A percentile compares a stretch with the other conserved stretches of the same genome.
Conservation (phyloP, 2,888 invertebrate genomes). For the Spodoptera exigua region DNA sequence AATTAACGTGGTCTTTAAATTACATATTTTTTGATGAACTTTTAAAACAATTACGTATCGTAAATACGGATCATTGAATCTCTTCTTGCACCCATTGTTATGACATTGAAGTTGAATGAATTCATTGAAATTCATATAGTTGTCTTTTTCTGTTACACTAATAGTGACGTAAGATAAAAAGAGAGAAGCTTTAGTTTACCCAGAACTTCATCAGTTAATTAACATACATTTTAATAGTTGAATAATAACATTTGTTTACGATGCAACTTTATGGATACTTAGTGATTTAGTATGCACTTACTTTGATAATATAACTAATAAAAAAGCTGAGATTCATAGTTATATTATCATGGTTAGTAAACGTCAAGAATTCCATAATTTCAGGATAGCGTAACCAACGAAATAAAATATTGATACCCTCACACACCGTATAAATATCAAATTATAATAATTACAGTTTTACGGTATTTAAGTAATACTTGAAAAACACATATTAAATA, state of each 20-base stretch:
- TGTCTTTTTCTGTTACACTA: constrained; percentile 57
- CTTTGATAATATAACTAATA: no score
- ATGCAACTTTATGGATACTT: constrained; percentile 12
- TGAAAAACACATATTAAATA: no score
- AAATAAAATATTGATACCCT: no score
- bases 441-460: no score
- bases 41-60: constrained; percentile 19
- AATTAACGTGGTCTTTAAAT: not conserved
- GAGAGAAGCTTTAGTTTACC: constrained; percentile 59
- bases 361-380: no score
- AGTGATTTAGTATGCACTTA: no score
- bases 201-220: constrained; percentile 6
- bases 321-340: no score
- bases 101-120: constrained; percentile 76
- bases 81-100: constrained; percentile 70
- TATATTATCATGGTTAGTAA: no score
- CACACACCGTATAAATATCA: no score
- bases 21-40: constrained; percentile 5
- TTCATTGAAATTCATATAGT: constrained; percentile 69
- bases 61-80: constrained; percentile 54
- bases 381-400: no score
- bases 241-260: constrained; percentile 10
- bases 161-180: constrained; percentile 60
- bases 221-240: not conserved
- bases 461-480: no score